These are phyloP conservation scores for Phalacrocorax aristotelis DNA, from an alignment of 2,113 vertebrate genomes.

Conservation along the genomic window DNA sequence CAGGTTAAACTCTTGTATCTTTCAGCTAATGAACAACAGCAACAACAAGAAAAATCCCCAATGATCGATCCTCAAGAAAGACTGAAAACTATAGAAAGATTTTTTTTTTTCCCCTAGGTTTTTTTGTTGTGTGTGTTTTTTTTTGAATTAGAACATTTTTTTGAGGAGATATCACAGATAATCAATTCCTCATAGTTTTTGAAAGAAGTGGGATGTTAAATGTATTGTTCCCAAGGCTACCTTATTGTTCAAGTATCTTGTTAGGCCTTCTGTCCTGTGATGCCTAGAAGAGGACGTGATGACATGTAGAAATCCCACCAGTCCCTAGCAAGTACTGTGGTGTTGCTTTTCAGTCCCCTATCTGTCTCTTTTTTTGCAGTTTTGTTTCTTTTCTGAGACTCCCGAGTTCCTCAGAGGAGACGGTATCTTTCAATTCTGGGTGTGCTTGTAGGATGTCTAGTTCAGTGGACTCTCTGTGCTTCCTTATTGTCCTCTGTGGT, in stretches of 20 bases:
- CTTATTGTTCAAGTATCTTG: background rate
- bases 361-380: background rate
- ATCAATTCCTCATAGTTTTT: background rate
- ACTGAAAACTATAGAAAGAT: background rate
- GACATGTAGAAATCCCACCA: background rate
- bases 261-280: background rate
- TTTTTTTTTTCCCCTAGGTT: background rate
- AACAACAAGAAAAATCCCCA: background rate
- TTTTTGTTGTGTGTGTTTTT: too few relatives aligned
- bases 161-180: background rate
- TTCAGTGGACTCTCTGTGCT: background rate
- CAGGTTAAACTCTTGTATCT: background rate
- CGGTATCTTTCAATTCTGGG: accelerated
- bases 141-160: background rate
- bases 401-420: background rate
- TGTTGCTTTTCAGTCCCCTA: background rate
- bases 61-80: background rate
- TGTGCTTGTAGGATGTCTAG: background rate
- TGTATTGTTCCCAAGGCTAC: background rate
- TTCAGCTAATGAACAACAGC: background rate
- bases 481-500: background rate
- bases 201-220: background rate
- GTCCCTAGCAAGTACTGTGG: background rate
- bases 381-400: background rate
- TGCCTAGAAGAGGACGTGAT: background rate